Conservation (phyloP, 2,113 vertebrate genomes). For the Neomonachus schauinslandi region DNA sequence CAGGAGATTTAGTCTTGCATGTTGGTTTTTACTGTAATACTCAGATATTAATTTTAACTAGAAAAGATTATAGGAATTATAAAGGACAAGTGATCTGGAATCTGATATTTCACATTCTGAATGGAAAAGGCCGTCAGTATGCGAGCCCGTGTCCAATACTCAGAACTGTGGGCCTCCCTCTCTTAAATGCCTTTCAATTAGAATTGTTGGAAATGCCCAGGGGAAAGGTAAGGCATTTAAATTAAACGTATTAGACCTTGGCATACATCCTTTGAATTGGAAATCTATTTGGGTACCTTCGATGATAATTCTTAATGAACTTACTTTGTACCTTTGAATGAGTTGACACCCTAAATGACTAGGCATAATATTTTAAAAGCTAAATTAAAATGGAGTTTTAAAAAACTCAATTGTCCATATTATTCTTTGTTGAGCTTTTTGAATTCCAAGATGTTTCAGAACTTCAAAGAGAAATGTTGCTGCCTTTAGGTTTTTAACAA, state of each 20-base stretch:
- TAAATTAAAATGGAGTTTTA: conserved; percentile 66
- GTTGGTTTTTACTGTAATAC: background rate
- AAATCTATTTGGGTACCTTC: conserved; percentile 52
- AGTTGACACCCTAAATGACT: conserved; percentile 30
- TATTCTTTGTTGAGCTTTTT: conserved; percentile 60
- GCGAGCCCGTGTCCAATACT: background rate
- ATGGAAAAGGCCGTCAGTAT: background rate
- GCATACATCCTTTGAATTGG: background rate
- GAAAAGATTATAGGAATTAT: conserved; percentile 40
- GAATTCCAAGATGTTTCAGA: conserved; percentile 71
- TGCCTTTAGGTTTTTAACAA: conserved; percentile 70
- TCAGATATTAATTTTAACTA: conserved; percentile 27
- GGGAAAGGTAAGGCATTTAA: conserved; percentile 43
- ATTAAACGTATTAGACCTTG: conserved; percentile 50
- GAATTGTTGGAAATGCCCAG: conserved; percentile 46
- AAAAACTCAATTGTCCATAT: conserved; percentile 58
- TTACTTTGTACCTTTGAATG: conserved; percentile 50
- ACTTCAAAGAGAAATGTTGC: conserved; percentile 65
- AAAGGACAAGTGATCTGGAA: background rate
- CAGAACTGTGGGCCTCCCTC: background rate
- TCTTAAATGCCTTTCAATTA: conserved; percentile 66
- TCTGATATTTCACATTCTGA: conserved; percentile 43
- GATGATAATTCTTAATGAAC: conserved; percentile 59
- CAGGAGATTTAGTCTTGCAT: background rate
- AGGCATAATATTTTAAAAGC: conserved; percentile 62